Base-by-base conservation (phyloP, 2,888 invertebrate genomes). In the Amiota minor region DNA sequence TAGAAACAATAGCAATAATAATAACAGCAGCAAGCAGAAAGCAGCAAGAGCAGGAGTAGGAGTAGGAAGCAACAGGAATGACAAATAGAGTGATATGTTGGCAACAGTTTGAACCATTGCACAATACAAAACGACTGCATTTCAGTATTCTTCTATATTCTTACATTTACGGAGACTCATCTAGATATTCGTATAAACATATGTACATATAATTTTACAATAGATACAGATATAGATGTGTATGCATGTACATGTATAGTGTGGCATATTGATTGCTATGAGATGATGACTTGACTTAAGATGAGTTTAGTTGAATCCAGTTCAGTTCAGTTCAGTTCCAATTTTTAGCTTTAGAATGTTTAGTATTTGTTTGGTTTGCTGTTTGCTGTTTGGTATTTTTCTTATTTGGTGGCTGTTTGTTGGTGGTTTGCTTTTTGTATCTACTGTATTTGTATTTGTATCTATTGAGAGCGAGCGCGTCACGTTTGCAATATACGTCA, bases 401-500 rank as follows among this genome's bases (percentile, higher is more conserved):
- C 18, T 56, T 46, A 70, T n/a, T 20, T 56, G 70, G 45, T 35
- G 46, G 9, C 47, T 56, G 56, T 18, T 20, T 46, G 35, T 75
- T 74, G 47, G 70, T 67, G 46, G 77, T 46, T 73, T 70, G 69
- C 12, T 56, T 14, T 46, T 23, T 16, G 50, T 35, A 10, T 50
- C 9, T 61, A 14, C 18, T 49, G 55, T 47, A 47, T 56, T 47
- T 14, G 64, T 6, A 16, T 6, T 9, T 18, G 69, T 35, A 35
- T 35, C 2, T 35, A 35, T 35, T 35, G 35, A 35, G 6, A 35
- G 18, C 45, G 50, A 9, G 35, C 35, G 14, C 10, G 80, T 85
- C 87, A 85, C 85, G 87, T 85, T 86, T 81, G 84, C 86, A 85
- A 85, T 85, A 86, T 85, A 80, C 81, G 81, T 87, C 86, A 84